phyloP scores from a whole-genome alignment of 64 coral and sea anemone genomes.

The Exaiptasia diaphana region DNA sequence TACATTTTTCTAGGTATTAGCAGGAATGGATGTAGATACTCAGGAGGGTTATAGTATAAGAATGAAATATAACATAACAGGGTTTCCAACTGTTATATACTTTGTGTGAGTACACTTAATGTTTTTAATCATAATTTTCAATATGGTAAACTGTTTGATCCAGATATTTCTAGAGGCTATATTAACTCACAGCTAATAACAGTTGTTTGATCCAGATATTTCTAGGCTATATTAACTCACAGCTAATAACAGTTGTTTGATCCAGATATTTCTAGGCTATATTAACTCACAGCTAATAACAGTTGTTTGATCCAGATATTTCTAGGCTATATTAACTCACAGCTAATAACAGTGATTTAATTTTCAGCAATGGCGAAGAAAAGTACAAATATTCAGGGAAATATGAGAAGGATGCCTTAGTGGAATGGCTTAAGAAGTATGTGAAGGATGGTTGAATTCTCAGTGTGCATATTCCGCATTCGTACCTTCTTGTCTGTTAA shows the following conservation, averaged over 20 bases:
- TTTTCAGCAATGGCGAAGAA: slow-evolving; percentile 77
- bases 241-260: background rate
- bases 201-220: too few species aligned
- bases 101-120: slow-evolving; percentile 85
- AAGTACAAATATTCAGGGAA: slow-evolving; percentile 84
- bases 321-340: too few species aligned
- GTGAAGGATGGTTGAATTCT: background rate
- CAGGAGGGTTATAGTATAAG: slow-evolving; percentile 74
- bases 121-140: background rate
- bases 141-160: too few species aligned
- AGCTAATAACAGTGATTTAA: too few species aligned
- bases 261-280: too few species aligned
- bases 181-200: too few species aligned
- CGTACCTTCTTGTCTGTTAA: background rate
- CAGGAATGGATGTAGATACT: slow-evolving; percentile 96
- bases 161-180: too few species aligned
- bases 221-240: too few species aligned
- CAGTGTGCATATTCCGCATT: background rate
- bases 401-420: slow-evolving; percentile 82
- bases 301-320: too few species aligned
- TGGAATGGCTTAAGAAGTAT: slow-evolving; percentile 92
- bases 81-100: slow-evolving; percentile 95
- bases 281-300: too few species aligned
- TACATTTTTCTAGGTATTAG: slow-evolving; percentile 77
- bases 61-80: slow-evolving; percentile 91